A percentile compares a stretch with the other conserved stretches of the same genome.
phyloP scores from a whole-genome alignment of 2,113 vertebrate genomes.

The Dicrurus megarhynchus region DNA sequence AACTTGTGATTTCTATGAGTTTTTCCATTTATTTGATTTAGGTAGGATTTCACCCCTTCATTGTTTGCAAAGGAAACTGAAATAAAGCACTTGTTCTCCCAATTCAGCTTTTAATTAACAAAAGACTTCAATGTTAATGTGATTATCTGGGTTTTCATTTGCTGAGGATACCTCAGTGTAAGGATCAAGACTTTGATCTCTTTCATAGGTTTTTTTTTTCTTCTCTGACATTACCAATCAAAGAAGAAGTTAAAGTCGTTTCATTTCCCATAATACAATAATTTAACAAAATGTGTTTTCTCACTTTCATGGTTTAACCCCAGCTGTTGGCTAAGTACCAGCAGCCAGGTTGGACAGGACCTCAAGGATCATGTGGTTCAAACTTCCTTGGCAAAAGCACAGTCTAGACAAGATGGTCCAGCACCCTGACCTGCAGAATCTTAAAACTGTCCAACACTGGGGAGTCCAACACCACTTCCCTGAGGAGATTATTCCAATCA shows the following conservation, averaged over 20 bases:
- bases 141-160: not conserved
- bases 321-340: not conserved
- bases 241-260: not conserved
- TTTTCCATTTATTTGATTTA: not conserved
- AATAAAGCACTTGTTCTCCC: not conserved
- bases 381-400: not conserved
- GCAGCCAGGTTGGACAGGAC: not conserved
- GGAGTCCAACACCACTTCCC: not conserved
- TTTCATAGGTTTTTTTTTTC: not conserved
- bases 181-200: not conserved
- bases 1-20: not conserved
- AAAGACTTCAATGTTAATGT: not conserved
- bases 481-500: not conserved
- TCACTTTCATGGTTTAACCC: not conserved
- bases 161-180: not conserved
- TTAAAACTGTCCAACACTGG: not conserved
- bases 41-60: not conserved
- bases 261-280: not conserved
- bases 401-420: not conserved
- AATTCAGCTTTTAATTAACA: not conserved
- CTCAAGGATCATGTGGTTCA: not conserved
- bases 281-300: not conserved
- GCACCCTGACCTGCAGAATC: not conserved
- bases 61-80: not conserved
- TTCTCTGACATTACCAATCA: not conserved